Conservation (phyloP, 2,888 invertebrate genomes). For the Monopis laevigella region DNA sequence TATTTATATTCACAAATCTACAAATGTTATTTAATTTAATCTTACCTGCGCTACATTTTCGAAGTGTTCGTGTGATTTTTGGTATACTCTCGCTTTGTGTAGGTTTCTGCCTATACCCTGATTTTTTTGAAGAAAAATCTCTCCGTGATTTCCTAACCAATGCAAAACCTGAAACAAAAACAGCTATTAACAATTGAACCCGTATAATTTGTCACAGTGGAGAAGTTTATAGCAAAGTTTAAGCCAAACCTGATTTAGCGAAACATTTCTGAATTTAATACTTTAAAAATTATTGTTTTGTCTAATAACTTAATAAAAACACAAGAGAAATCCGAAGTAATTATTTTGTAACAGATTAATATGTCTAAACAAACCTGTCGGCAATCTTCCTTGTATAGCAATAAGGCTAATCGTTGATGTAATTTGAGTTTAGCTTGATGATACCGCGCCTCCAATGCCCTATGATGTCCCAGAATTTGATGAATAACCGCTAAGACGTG, state of each 20-base stretch:
- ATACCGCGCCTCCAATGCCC: conserved; percentile 93
- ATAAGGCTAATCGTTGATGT: conserved; percentile 91
- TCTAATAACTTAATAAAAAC: not conserved
- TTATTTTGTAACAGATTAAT: not conserved
- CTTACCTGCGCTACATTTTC: conserved; percentile 96
- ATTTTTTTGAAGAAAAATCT: conserved; percentile 95
- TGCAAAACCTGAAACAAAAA: conserved; percentile 79
- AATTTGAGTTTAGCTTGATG: conserved; percentile 94
- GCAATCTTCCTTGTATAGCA: conserved; percentile 96
- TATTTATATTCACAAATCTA: too few species aligned
- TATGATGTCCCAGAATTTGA: conserved; percentile 94
- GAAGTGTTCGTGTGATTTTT: conserved; percentile 98
- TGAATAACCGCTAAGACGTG: conserved; percentile 97
- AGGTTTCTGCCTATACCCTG: conserved; percentile 96
- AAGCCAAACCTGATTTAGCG: too few species aligned
- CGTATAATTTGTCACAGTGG: too few species aligned
- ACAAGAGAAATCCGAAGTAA: not conserved
- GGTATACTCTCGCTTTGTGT: conserved; percentile 93
- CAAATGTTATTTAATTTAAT: too few species aligned
- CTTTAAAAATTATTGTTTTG: not conserved
- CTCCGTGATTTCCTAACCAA: conserved; percentile 97
- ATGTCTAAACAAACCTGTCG: conserved; percentile 75
- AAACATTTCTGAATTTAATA: not conserved
- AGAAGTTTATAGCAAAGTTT: too few species aligned
- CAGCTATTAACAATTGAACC: too few species aligned